These are phyloP conservation scores for Drosophila ambigua DNA, from an alignment of 1,140 invertebrate species.

Conservation along the genomic window DNA sequence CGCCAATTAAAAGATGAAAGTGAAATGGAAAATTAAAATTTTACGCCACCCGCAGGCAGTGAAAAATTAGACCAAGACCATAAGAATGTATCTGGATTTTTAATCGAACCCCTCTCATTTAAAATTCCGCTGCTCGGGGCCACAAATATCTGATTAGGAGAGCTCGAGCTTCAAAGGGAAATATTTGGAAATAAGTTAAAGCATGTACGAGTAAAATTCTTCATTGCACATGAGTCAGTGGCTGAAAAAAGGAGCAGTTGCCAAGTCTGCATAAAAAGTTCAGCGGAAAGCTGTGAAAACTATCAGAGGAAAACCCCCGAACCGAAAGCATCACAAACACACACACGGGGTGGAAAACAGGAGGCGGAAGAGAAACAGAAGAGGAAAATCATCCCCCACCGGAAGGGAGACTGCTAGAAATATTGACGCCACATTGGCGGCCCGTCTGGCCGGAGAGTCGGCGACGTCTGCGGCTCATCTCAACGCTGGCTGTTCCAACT, in stretches of 20 bases:
- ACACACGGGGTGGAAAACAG: conserved; percentile 9
- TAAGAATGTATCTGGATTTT: conserved; percentile 5
- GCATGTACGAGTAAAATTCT: conserved; percentile 4
- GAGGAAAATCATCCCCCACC: conserved; percentile 39
- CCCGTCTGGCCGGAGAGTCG: conserved; percentile 52
- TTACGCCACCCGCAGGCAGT: not conserved
- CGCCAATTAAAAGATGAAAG: conserved; percentile 38
- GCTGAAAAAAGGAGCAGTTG: conserved; percentile 1
- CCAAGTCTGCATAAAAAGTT: conserved; percentile 34
- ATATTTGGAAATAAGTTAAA: conserved; percentile 10
- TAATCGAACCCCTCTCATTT: conserved; percentile 12
- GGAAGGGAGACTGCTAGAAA: conserved; percentile 55
- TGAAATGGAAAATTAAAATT: conserved; percentile 5
- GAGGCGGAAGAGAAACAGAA: not conserved
- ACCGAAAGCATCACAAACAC: conserved; percentile 39
- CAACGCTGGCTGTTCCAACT: conserved; percentile 12
- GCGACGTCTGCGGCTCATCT: conserved; percentile 60
- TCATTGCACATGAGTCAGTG: conserved; percentile 25
- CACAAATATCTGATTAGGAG: conserved; percentile 7
- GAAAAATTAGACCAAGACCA: not conserved
- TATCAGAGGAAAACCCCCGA: conserved; percentile 26
- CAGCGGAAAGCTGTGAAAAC: conserved; percentile 34
- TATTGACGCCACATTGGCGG: conserved; percentile 63
- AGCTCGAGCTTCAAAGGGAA: conserved; percentile 16
- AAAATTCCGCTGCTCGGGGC: conserved; percentile 16